Conservation (phyloP, 2,888 invertebrate genomes). For the Oasisia sp. region DNA sequence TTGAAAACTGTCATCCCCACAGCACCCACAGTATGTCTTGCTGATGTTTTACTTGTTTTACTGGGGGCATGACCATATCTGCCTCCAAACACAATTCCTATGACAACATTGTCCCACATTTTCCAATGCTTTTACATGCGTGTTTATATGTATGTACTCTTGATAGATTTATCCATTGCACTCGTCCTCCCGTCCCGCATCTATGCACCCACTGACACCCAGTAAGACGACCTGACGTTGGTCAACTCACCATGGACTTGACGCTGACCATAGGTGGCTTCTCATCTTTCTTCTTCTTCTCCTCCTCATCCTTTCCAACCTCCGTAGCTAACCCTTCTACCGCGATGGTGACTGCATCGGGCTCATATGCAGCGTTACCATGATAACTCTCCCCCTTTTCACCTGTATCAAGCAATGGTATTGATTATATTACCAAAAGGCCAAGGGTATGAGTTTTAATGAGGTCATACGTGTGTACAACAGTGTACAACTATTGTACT, state of each 20-base stretch:
- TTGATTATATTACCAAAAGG: neutral
- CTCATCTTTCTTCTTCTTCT: neutral
- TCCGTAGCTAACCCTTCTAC: neutral
- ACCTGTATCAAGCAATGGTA: neutral
- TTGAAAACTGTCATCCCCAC: too few species aligned
- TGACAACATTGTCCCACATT: too few species aligned
- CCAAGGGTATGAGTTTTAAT: too few species aligned
- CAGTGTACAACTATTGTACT: too few species aligned
- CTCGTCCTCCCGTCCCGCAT: neutral
- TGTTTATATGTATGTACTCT: neutral
- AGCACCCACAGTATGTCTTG: too few species aligned
- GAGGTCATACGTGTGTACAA: too few species aligned
- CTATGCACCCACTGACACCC: neutral
- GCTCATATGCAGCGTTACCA: neutral
- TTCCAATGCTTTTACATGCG: too few species aligned
- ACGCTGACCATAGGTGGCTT: neutral
- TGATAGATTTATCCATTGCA: too few species aligned
- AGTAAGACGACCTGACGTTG: neutral
- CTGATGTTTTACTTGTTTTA: too few species aligned
- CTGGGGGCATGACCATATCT: too few species aligned
- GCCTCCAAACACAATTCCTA: too few species aligned
- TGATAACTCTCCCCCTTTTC: neutral
- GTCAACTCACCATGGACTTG: neutral
- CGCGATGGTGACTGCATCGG: neutral
- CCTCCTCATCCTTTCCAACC: neutral